Percentiles rank a stretch among this genome's conserved stretches.
These are phyloP conservation scores for Adelosebastes latens DNA, from an alignment of 2,797 vertebrate species.

Conservation along the genomic window DNA sequence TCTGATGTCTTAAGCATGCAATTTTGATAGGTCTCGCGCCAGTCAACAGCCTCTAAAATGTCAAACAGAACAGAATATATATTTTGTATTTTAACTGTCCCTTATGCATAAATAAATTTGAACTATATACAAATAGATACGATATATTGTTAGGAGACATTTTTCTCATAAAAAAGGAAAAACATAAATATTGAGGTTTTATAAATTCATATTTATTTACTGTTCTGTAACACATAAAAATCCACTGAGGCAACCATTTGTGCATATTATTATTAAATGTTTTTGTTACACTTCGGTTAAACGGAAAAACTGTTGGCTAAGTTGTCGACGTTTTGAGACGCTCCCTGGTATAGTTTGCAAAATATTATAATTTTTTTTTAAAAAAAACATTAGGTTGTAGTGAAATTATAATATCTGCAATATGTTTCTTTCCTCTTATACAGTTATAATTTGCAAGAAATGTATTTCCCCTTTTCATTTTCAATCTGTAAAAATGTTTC, in stretches of 20 bases:
- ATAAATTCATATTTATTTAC: conserved; percentile 80
- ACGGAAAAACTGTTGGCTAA: conserved; percentile 48
- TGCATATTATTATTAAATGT: conserved; percentile 43
- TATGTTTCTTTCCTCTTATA: conserved; percentile 81
- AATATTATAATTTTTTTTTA: conserved; percentile 77
- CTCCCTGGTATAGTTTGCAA: conserved; percentile 78
- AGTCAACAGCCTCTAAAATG: conserved; percentile 68
- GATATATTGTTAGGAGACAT: conserved; percentile 64
- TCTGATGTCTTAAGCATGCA: conserved; percentile 87
- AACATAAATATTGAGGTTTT: conserved; percentile 71
- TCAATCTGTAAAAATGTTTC: conserved; percentile 76
- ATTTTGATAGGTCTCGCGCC: conserved; percentile 76
- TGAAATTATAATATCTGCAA: conserved; percentile 80
- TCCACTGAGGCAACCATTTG: conserved; percentile 52
- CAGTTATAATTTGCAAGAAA: conserved; percentile 74
- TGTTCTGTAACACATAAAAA: conserved; percentile 58
- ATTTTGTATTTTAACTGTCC: conserved; percentile 74
- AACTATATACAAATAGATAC: conserved; percentile 70
- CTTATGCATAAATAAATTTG: conserved; percentile 69
- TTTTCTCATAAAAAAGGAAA: conserved; percentile 60
- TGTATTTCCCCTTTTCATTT: conserved; percentile 73
- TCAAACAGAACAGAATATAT: conserved; percentile 75
- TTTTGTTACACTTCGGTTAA: conserved; percentile 44
- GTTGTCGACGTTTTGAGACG: conserved; percentile 61
- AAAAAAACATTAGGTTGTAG: conserved; percentile 83